A percentile compares a stretch with the other conserved stretches of the same genome.
These are phyloP conservation scores for Chymomyza amoena DNA, from an alignment of 2,888 invertebrate species.

Conservation along the genomic window DNA sequence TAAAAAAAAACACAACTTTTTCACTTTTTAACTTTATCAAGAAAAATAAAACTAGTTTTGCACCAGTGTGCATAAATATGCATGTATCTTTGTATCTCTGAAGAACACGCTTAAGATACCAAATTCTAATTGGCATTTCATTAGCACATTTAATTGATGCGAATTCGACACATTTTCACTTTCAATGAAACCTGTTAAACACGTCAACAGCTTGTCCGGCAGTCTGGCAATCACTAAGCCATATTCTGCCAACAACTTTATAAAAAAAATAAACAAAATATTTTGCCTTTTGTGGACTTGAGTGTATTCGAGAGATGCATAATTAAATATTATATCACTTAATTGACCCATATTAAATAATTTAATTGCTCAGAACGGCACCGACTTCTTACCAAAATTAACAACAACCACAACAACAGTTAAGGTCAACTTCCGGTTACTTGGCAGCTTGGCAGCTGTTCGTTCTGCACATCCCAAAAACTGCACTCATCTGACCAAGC, in stretches of 20 bases:
- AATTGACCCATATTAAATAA: background rate
- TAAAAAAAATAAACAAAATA: background rate
- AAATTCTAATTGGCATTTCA: constrained; percentile 1
- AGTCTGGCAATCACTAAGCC: background rate
- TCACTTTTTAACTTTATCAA: background rate
- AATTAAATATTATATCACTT: background rate
- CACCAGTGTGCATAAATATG: background rate
- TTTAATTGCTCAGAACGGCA: background rate
- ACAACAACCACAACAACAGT: background rate
- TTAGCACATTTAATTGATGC: background rate
- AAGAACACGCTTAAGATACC: background rate
- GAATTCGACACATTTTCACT: background rate
- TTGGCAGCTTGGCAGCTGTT: background rate
- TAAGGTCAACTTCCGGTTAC: background rate
- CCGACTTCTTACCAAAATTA: background rate
- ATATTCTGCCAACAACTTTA: background rate
- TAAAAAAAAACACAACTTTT: background rate
- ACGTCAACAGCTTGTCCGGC: background rate
- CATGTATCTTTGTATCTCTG: background rate
- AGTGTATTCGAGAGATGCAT: background rate
- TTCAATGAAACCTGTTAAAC: background rate
- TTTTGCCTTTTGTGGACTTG: too few species aligned
- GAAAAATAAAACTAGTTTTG: background rate
- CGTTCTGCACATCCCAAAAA: background rate
- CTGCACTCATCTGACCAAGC: constrained; percentile 16